These are phyloP conservation scores for Ochotona curzoniae DNA, from an alignment of 2,113 vertebrate genomes.

Conservation along the genomic window DNA sequence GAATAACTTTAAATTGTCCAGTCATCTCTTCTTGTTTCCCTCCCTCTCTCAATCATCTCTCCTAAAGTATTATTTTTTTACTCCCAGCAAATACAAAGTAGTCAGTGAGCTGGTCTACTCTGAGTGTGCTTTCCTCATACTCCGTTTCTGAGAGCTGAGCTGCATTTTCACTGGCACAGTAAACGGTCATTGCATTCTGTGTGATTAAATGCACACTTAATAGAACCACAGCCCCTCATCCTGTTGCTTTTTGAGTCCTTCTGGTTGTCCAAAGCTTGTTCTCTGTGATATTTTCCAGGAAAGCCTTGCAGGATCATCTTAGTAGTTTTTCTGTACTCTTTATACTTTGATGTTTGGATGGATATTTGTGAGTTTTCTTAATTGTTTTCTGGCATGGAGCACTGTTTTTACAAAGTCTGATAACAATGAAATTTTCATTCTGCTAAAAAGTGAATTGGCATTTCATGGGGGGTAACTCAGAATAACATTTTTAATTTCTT, in stretches of 20 bases:
- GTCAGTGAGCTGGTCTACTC: neutral
- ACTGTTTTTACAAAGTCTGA: constrained; percentile 28
- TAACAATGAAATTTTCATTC: neutral
- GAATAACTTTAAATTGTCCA: neutral
- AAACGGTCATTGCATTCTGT: neutral
- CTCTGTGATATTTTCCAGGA: neutral
- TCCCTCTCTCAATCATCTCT: neutral
- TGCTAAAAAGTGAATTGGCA: neutral
- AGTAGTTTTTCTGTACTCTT: constrained; percentile 24
- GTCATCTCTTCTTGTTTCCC: neutral
- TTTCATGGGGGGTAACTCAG: neutral
- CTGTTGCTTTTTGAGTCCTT: neutral
- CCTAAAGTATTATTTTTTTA: constrained; percentile 16
- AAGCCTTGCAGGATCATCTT: neutral
- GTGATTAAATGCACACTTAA: neutral
- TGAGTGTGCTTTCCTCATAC: neutral
- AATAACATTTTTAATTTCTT: neutral
- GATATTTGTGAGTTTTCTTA: neutral
- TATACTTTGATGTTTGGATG: constrained; percentile 10
- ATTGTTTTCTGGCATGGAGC: constrained; percentile 6
- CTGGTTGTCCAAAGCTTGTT: constrained; percentile 8
- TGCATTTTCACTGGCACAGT: neutral
- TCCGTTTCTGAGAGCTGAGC: neutral
- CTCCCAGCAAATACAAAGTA: neutral
- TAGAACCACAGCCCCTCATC: neutral